phyloP scores from a whole-genome alignment of 2,888 invertebrate species.

The Theretra japonica region DNA sequence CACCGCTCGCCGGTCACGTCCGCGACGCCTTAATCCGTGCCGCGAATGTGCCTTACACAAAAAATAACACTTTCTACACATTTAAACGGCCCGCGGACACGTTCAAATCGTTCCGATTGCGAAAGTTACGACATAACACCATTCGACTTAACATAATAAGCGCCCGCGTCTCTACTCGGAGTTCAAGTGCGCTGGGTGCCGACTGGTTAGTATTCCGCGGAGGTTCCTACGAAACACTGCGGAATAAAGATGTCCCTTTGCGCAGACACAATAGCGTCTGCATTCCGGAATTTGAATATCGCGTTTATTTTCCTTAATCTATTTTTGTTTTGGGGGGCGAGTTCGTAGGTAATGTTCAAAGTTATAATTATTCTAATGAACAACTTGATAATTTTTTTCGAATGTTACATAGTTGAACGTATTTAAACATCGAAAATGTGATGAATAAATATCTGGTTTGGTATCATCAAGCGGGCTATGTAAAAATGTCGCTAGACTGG shows the following conservation, averaged over 20 bases:
- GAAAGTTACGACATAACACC: slow-evolving; percentile 50
- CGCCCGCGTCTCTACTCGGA: slow-evolving; percentile 30
- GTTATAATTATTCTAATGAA: too few relatives aligned
- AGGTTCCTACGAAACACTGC: slow-evolving; percentile 40
- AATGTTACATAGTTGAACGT: background rate
- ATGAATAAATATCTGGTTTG: background rate
- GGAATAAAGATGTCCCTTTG: slow-evolving; percentile 40
- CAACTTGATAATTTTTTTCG: too few relatives aligned
- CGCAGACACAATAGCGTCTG: slow-evolving; percentile 38
- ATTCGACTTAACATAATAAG: slow-evolving; percentile 41
- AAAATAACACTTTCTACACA: slow-evolving; percentile 60
- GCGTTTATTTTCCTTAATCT: slow-evolving; percentile 34
- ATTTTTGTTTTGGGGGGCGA: background rate
- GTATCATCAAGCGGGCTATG: background rate
- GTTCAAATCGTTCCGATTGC: slow-evolving; percentile 49
- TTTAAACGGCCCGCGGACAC: slow-evolving; percentile 42
- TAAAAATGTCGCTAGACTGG: background rate
- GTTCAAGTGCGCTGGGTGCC: slow-evolving; percentile 38
- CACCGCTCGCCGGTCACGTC: slow-evolving; percentile 48
- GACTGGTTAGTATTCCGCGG: slow-evolving; percentile 43
- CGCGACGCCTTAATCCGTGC: slow-evolving; percentile 56
- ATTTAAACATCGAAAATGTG: background rate
- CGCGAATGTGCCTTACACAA: slow-evolving; percentile 45
- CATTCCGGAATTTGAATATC: slow-evolving; percentile 39
- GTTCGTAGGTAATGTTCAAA: too few relatives aligned